phyloP scores from a whole-genome alignment of 2,888 invertebrate species.

The Cylindroiulus punctatus region DNA sequence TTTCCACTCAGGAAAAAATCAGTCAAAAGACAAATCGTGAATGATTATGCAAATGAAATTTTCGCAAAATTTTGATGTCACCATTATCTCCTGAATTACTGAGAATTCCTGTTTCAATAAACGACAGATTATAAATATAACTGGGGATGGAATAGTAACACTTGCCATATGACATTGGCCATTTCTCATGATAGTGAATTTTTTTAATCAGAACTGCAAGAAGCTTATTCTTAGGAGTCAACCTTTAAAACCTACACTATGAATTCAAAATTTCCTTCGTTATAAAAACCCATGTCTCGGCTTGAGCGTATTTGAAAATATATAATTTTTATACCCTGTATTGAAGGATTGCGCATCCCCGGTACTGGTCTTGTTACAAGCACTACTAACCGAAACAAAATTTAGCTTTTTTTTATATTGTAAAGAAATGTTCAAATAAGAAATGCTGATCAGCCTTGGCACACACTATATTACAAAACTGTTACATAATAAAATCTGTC shows the following conservation, averaged over 20 bases:
- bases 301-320: neutral
- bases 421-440: too few species aligned
- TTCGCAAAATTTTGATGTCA: neutral
- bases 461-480: neutral
- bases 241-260: neutral
- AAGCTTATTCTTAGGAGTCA: neutral
- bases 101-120: too few species aligned
- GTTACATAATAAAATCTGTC: neutral
- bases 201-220: neutral
- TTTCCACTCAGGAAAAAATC: too few species aligned
- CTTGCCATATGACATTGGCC: neutral
- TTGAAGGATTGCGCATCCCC: neutral
- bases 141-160: too few species aligned
- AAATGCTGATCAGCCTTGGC: too few species aligned
- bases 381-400: neutral
- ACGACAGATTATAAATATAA: too few species aligned
- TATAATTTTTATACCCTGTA: constrained; percentile 1
- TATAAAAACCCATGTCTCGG: neutral
- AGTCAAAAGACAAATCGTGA: too few species aligned
- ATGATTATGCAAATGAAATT: too few species aligned
- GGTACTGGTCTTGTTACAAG: neutral
- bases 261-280: neutral
- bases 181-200: neutral
- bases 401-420: neutral
- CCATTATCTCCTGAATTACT: too few species aligned